phyloP scores from a whole-genome alignment of 2,797 vertebrate genomes.

The Parambassis ranga region DNA sequence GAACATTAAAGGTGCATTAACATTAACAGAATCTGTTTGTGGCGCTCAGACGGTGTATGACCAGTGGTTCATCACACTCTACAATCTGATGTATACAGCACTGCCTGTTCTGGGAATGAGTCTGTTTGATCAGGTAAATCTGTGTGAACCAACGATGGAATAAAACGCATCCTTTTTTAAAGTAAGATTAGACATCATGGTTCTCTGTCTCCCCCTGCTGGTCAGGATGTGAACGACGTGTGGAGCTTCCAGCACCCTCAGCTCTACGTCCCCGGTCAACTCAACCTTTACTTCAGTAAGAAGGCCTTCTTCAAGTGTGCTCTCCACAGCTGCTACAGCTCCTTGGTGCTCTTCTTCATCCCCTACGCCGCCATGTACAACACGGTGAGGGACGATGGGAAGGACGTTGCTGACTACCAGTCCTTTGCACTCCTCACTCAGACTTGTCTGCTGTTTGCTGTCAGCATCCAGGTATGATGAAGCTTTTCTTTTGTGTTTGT shows the following conservation, averaged over 20 bases:
- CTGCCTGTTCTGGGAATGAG: conserved; percentile 94
- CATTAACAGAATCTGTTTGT: no score
- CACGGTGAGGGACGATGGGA: conserved; percentile 84
- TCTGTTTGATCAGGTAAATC: conserved; percentile 95
- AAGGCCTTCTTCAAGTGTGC: conserved; percentile 86
- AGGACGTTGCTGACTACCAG: conserved; percentile 89
- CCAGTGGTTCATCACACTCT: conserved; percentile 93
- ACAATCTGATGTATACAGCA: conserved; percentile 94
- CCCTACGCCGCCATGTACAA: conserved; percentile 86
- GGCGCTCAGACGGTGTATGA: conserved; percentile 87
- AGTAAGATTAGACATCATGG: no score
- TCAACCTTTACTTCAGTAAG: conserved; percentile 92
- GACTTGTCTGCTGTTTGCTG: conserved; percentile 88
- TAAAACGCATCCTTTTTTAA: no score
- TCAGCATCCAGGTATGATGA: conserved; percentile 87
- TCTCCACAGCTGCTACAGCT: conserved; percentile 91
- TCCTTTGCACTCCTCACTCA: conserved; percentile 92
- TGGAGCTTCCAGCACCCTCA: conserved; percentile 91
- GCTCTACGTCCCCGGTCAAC: conserved; percentile 90
- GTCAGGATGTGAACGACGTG: conserved; percentile 88
- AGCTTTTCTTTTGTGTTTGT: not conserved
- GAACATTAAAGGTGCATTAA: no score
- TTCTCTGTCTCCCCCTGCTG: conserved; percentile 33
- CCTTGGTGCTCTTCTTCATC: conserved; percentile 93
- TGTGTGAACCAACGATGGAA: no score